phyloP scores from a whole-genome alignment of 2,113 vertebrate genomes.

The Protobothrops mucrosquamatus region DNA sequence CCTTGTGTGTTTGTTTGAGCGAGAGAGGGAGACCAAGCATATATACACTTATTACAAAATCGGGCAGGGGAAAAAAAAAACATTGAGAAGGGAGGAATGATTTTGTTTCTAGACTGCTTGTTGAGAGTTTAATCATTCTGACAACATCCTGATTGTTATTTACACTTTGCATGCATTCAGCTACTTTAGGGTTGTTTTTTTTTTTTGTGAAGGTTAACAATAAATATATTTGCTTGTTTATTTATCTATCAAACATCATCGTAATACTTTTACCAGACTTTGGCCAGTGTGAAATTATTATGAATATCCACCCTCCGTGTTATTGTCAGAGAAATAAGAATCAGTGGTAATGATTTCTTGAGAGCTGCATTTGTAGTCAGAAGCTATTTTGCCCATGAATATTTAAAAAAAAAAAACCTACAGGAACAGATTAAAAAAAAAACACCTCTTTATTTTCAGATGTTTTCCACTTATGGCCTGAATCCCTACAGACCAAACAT shows the following conservation, averaged over 20 bases:
- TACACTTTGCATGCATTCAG: not conserved
- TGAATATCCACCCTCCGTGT: not conserved
- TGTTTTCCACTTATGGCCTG: not conserved
- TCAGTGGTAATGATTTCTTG: not conserved
- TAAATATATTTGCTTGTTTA: not conserved
- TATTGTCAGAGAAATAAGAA: not conserved
- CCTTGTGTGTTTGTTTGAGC: not conserved
- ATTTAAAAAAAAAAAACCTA: not conserved
- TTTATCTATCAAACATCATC: not conserved
- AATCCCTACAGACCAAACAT: not conserved
- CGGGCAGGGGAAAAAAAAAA: not conserved
- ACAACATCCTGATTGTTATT: not conserved
- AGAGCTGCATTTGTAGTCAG: not conserved
- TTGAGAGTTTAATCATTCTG: not conserved
- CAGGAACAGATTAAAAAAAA: not conserved
- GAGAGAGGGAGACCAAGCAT: not conserved
- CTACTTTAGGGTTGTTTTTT: not conserved
- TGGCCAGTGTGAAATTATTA: not conserved
- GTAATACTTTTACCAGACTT: not conserved
- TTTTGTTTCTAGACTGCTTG: not conserved
- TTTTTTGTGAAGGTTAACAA: not conserved
- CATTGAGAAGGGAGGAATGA: slow-evolving; percentile 22
- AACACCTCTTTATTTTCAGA: not conserved
- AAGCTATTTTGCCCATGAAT: not conserved
- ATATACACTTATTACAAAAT: slow-evolving; percentile 3